Conservation (phyloP, 1,140 invertebrate species). For the Zaprionus ornatus region DNA sequence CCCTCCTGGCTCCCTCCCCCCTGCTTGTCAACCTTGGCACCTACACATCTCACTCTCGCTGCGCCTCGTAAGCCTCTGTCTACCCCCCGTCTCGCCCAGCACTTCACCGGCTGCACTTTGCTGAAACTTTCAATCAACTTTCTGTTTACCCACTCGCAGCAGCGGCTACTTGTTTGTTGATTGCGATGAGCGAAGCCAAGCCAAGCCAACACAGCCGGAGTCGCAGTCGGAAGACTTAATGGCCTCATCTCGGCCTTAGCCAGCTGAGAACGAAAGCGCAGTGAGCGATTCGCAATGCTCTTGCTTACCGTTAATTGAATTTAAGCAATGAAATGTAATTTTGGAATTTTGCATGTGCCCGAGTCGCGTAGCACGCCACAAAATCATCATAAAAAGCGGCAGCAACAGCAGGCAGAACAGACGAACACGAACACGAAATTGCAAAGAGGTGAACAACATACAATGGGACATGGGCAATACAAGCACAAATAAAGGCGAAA, state of each 20-base stretch:
- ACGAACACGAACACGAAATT: constrained; percentile 56
- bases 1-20: neutral
- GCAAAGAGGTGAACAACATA: constrained; percentile 72
- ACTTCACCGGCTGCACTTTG: constrained; percentile 63
- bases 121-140: constrained; percentile 77
- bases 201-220: neutral
- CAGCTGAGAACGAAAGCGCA: constrained; percentile 56
- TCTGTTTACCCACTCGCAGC: constrained; percentile 64
- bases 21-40: constrained; percentile 13
- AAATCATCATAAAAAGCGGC: constrained; percentile 53
- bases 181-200: constrained; percentile 21
- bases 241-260: constrained; percentile 25
- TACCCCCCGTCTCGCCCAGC: constrained; percentile 8
- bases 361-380: constrained; percentile 67
- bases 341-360: constrained; percentile 73
- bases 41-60: constrained; percentile 28
- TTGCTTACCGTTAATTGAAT: constrained; percentile 70
- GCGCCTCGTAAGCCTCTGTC: constrained; percentile 22
- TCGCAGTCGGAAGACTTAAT: constrained; percentile 18
- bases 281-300: constrained; percentile 29
- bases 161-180: constrained; percentile 63
- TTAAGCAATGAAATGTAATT: constrained; percentile 80
- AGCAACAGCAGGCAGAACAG: constrained; percentile 18
- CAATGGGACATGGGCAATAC: constrained; percentile 49
- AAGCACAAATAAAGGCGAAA: constrained; percentile 18